Base-by-base conservation (phyloP, 2,113 vertebrate species). In the Nibea albiflora region DNA sequence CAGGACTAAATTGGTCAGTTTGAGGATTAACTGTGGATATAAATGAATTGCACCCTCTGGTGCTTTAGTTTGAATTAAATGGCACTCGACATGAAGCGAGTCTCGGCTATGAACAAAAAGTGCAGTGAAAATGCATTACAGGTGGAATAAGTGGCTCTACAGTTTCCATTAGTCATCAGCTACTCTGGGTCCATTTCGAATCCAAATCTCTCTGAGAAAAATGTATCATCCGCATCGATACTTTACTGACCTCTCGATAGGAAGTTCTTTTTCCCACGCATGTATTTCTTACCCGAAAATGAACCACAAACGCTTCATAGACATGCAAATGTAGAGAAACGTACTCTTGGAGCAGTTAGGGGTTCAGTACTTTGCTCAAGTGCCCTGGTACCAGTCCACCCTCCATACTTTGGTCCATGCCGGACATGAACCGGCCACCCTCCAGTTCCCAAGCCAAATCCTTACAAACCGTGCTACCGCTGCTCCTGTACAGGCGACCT, bases 11-110 rank as follows among this genome's bases (percentile, higher is more conserved):
- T 86, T 78, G 89, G 90, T 90, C 85, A 84, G 88, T 94, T 91
- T 92, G 89, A 86, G 92, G 90, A 95, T 92, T 93, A 92, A 85
- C 78, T 79, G 69, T 71, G 84, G 80, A 90, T 89, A 78, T 83
- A 93, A 93, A 93, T 80, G 71, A 91, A 93, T 89, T 86, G 80
- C 76, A 85, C 87, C 75, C 88, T 90, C 77, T 77, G 91, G 81
- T 76, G 84, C 84, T 76, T 83, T 56, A 57, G 75, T 62, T 68
- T 61, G 72, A 82, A 92, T 89, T 88, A 87, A 89, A 91, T 81
- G 84, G 72, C 82, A 87, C 83, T 89, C 81, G 83, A 86, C 54
- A 53, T 20, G 26, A 22, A 76, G 69, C 56, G 66, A 88, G 39
- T 70, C 64, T 60, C 35, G 57, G 62, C 54, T 20, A 73, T 81